Conservation (phyloP, 1,140 invertebrate species). For the Heliothis subflexa region DNA sequence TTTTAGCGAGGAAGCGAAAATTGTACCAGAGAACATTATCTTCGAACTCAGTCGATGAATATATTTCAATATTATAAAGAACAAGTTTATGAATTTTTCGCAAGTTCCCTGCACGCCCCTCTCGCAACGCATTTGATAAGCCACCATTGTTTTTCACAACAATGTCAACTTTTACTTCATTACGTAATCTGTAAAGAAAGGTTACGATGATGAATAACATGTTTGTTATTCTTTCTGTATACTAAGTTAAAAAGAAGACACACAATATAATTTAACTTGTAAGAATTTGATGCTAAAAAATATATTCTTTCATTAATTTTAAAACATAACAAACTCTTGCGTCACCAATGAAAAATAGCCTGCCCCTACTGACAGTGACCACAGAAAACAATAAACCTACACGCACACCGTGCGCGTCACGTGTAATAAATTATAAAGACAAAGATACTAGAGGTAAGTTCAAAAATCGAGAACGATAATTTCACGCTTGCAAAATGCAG, state of each 20-base stretch:
- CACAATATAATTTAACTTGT: too few relatives aligned
- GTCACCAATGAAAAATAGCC: background rate
- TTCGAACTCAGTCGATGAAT: constrained; percentile 36
- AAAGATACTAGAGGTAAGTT: constrained; percentile 30
- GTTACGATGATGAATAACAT: background rate
- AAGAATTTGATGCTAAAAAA: too few relatives aligned
- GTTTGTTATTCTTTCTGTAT: too few relatives aligned
- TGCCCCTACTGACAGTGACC: background rate
- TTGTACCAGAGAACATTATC: constrained; percentile 19
- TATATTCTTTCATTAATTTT: too few relatives aligned
- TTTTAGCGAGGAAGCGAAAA: background rate
- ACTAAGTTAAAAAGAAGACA: too few relatives aligned
- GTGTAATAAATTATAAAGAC: constrained; percentile 17
- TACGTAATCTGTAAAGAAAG: too few relatives aligned
- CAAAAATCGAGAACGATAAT: constrained; percentile 38
- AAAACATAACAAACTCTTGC: too few relatives aligned
- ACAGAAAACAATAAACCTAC: background rate
- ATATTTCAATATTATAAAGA: constrained; percentile 11
- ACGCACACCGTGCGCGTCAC: background rate
- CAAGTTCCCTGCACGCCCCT: background rate
- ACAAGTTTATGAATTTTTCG: constrained; percentile 30
- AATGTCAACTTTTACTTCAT: background rate
- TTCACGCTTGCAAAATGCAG: constrained; percentile 39
- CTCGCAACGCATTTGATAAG: background rate
- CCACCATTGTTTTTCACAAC: background rate